Percentiles rank a stretch among this genome's conserved stretches.
These are phyloP conservation scores for Euborellia annulipes DNA, from an alignment of 1,140 invertebrate genomes.

Conservation along the genomic window DNA sequence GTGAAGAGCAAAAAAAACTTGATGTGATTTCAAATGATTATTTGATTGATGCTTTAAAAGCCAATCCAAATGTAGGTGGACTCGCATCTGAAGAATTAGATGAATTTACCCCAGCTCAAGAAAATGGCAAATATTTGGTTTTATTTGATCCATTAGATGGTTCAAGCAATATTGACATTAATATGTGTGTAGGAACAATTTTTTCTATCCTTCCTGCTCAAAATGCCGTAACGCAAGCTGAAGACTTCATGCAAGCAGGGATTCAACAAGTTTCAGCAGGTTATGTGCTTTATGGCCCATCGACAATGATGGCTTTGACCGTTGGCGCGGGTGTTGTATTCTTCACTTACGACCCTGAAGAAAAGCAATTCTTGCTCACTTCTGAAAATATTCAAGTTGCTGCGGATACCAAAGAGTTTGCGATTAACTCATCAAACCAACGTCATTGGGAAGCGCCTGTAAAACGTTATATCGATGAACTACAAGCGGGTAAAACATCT, in stretches of 20 bases:
- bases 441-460: background rate
- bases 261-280: background rate
- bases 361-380: background rate
- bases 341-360: background rate
- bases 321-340: background rate
- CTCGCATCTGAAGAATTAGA: background rate
- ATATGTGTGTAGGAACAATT: background rate
- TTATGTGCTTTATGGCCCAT: background rate
- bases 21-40: background rate
- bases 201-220: background rate
- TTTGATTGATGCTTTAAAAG: background rate
- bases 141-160: background rate
- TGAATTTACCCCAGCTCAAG: background rate
- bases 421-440: background rate
- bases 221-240: background rate
- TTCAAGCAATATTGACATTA: background rate
- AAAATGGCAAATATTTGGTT: background rate
- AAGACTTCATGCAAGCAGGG: background rate
- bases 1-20: background rate
- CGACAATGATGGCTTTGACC: background rate
- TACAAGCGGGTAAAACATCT: background rate
- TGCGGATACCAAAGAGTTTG: background rate
- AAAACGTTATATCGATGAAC: background rate
- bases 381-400: background rate
- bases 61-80: background rate